Evolutionary conservation across 2,113 vertebrate species (phyloP).

Genomic region (Amphiprion ocellaris): DNA sequence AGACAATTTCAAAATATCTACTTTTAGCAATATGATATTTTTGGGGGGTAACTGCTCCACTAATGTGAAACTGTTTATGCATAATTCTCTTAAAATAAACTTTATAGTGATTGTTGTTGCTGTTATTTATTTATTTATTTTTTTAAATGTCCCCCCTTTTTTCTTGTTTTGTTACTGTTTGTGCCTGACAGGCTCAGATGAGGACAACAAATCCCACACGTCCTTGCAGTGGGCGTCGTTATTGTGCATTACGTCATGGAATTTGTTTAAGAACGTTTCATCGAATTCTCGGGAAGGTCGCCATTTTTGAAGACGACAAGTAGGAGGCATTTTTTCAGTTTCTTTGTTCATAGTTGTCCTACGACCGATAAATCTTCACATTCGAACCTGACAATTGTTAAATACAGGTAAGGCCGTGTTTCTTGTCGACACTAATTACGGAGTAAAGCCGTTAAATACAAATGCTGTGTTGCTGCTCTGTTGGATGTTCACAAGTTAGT

Average conservation of each 20-base stretch:
- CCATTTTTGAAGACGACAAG: slow-evolving; percentile 65
- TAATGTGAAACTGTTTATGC: too few relatives aligned
- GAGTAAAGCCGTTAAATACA: rapidly evolving
- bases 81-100: too few relatives aligned
- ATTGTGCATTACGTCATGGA: slow-evolving; percentile 27
- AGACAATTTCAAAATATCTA: not conserved
- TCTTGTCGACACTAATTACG: rapidly evolving
- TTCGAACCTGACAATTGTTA: not conserved
- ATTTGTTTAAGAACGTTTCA: slow-evolving; percentile 37
- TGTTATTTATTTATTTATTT: not conserved
- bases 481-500: slow-evolving; percentile 35
- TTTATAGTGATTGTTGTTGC: too few relatives aligned
- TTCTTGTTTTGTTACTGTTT: not conserved
- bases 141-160: not conserved
- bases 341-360: slow-evolving; percentile 21
- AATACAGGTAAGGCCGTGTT: slow-evolving; percentile 23
- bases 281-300: slow-evolving; percentile 35
- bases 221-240: not conserved
- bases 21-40: not conserved
- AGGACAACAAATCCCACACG: not conserved
- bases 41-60: too few relatives aligned
- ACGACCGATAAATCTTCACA: rapidly evolving
- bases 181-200: slow-evolving; percentile 14
- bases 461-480: rapidly evolving
- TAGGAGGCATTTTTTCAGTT: not conserved